These are phyloP conservation scores for Dendroctonus ponderosae DNA, from an alignment of 1,140 invertebrate genomes.

Conservation along the genomic window DNA sequence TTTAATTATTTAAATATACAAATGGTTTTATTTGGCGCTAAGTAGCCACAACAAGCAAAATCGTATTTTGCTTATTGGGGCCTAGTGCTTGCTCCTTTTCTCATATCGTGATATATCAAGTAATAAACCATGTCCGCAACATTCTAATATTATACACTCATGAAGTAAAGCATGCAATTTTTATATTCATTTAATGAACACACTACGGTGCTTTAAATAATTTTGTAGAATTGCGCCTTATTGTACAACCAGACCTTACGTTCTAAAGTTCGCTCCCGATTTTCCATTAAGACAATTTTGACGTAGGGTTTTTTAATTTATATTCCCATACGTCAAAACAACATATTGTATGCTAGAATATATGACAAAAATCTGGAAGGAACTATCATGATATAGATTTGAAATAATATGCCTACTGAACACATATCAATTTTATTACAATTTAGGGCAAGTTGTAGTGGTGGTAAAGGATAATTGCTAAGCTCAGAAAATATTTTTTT, in stretches of 20 bases:
- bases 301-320: constrained; percentile 42
- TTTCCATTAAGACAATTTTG: constrained; percentile 10
- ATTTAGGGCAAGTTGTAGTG: constrained; percentile 14
- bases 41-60: no score
- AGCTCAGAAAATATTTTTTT: constrained; percentile 1
- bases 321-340: constrained; percentile 36
- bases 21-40: no score
- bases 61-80: no score
- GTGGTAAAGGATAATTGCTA: neutral
- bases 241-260: constrained; percentile 25
- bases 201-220: constrained; percentile 42
- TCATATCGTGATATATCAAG: neutral
- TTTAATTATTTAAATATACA: no score
- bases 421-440: constrained; percentile 6
- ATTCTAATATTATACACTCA: constrained; percentile 17
- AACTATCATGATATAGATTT: constrained; percentile 15
- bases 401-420: constrained; percentile 7
- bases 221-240: constrained; percentile 11
- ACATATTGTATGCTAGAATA: neutral
- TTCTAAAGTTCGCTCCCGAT: constrained; percentile 9
- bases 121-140: constrained; percentile 21
- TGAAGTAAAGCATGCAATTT: constrained; percentile 12
- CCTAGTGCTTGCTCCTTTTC: neutral
- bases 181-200: constrained; percentile 36
- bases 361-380: constrained; percentile 6